These are phyloP conservation scores for Madoqua kirkii DNA, from an alignment of 2,113 vertebrate species.

Conservation along the genomic window DNA sequence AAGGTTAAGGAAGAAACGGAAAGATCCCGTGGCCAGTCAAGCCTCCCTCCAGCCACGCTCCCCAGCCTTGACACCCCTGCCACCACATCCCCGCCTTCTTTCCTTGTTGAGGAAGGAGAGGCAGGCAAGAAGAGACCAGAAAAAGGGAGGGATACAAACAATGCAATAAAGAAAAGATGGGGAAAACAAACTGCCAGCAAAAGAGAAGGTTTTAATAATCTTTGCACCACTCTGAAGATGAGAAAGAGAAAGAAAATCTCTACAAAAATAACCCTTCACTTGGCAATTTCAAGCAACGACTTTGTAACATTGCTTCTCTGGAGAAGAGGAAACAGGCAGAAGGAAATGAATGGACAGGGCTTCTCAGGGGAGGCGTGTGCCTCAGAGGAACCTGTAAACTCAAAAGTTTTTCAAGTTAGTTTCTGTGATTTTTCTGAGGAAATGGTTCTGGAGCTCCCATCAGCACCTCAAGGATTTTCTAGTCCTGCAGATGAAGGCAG, in stretches of 20 bases:
- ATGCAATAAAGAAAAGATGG: background rate
- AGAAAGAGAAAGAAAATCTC: background rate
- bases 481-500: background rate
- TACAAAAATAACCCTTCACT: background rate
- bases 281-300: background rate
- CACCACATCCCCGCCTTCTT: background rate
- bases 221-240: background rate
- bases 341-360: background rate
- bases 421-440: background rate
- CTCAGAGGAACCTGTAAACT: background rate
- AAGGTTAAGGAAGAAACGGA: background rate
- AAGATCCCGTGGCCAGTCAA: background rate
- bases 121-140: background rate
- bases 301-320: background rate
- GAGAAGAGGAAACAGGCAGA: background rate
- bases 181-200: background rate
- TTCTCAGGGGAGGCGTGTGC: background rate
- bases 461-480: background rate
- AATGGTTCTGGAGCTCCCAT: background rate
- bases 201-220: background rate
- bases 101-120: background rate
- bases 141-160: background rate
- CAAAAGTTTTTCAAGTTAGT: background rate
- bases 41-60: background rate
- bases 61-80: fast-evolving